Base-by-base conservation (phyloP, 2,113 vertebrate genomes). In the Pterocles orientalis region DNA sequence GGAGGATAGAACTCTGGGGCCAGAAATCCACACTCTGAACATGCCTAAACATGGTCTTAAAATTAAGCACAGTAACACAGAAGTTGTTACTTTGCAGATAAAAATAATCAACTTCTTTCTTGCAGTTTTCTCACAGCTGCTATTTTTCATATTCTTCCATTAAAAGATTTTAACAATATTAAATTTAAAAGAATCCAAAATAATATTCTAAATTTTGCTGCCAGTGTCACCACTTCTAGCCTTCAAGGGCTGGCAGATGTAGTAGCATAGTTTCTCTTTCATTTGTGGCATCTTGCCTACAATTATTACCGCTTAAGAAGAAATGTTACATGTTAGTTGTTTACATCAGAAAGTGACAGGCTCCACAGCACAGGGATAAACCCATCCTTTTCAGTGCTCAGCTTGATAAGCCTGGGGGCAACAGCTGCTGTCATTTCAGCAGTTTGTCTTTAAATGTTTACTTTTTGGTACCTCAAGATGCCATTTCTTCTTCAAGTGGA, bases 371-470 rank as follows among this genome's bases (percentile, higher is more conserved):
- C 39, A 43, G 80, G 77, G 66, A 91, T 93, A 84, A 95, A 95
- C 95, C 92, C 53, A 66, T 68, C 20, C 20, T 62, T 86, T 95
- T 82, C 76, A 86, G n/a, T 60, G 65, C 80, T 78, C 91, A 70
- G 54, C 69, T 95, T 76, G 23, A 84, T 81, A 94, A 96, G 87
- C 75, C 45, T 71, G 61, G 72, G 81, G 69, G 88, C 91, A 96
- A 93, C 94, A 97, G 77, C 60, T 95, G 89, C 82, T 97, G 72
- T 79, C 75, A 85, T 26, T 95, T 96, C 34, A 95, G 23, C 45
- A 96, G 66, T 94, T 72, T 95, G 91, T 94, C 61, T 73, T 82
- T 71, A 94, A 82, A 82, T 7, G 8, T 41, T 36, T 77, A 76
- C 31, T 92, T 45, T 94, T 82, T 26, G 47, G 50, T 90, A 84